Evolutionary conservation across 2,113 vertebrate species (phyloP).

Genomic region (Drymodes brunneopygia): DNA sequence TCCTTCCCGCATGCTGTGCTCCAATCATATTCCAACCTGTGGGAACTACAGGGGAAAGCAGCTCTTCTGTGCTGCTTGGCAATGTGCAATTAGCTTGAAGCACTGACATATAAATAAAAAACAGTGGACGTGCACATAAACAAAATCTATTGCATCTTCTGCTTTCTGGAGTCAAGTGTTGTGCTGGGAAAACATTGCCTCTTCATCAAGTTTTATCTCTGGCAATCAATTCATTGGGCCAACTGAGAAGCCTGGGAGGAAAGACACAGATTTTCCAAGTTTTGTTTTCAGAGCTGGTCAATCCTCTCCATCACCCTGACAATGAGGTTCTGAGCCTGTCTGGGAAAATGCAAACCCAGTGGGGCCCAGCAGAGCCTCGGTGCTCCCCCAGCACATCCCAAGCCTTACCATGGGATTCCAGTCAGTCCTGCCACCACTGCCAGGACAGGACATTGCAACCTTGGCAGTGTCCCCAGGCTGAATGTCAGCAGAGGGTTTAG

Average conservation of each 20-base stretch:
- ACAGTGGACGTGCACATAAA: neutral
- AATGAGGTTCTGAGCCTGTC: neutral
- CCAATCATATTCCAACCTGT: accelerated
- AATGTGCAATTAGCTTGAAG: neutral
- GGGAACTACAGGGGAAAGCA: neutral
- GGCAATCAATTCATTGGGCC: constrained; percentile 13
- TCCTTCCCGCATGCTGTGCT: neutral
- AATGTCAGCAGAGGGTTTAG: neutral
- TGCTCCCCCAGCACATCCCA: neutral
- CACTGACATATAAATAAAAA: neutral
- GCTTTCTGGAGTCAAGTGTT: neutral
- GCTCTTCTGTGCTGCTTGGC: neutral
- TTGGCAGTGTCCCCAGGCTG: accelerated
- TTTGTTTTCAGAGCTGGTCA: neutral
- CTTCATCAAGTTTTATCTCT: constrained; percentile 36
- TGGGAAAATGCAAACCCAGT: neutral
- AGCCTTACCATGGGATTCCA: neutral
- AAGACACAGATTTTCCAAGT: neutral
- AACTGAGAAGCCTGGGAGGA: neutral
- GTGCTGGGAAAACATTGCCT: constrained; percentile 20
- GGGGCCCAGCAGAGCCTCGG: neutral
- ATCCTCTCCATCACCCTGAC: neutral
- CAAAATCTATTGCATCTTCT: constrained; percentile 36
- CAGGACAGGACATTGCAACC: neutral
- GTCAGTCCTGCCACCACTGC: neutral